Conservation (phyloP, 2,113 vertebrate species). For the Nansenia antarctica region DNA sequence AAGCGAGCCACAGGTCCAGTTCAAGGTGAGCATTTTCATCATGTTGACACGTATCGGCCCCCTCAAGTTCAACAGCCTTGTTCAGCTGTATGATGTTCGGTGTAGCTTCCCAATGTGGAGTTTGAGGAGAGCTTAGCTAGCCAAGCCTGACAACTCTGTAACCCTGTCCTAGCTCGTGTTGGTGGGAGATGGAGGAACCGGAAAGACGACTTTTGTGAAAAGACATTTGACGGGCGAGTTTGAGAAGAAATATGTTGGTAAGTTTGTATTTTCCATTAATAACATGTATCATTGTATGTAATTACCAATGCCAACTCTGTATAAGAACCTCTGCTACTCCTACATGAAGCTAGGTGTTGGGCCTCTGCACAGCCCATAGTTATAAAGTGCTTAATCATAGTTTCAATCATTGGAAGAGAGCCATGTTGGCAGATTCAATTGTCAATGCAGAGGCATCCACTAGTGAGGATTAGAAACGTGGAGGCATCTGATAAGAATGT, state of each 20-base stretch:
- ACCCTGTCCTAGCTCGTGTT: constrained; percentile 83
- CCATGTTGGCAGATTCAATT: neutral
- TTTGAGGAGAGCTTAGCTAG: too few relatives aligned
- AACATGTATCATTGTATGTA: neutral
- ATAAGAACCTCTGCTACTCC: neutral
- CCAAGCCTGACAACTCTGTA: neutral
- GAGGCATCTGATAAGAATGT: constrained; percentile 1
- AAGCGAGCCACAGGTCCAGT: constrained; percentile 59
- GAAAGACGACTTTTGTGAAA: constrained; percentile 98
- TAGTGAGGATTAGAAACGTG: neutral
- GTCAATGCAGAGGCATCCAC: neutral
- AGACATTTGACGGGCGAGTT: constrained; percentile 97
- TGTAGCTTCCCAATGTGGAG: too few relatives aligned
- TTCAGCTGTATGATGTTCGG: too few relatives aligned
- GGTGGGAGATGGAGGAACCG: constrained; percentile 95
- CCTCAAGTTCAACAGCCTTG: too few relatives aligned
- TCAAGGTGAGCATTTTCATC: constrained; percentile 69
- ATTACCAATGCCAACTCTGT: neutral
- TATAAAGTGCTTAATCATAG: neutral
- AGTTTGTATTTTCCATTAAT: too few relatives aligned
- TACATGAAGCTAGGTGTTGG: neutral
- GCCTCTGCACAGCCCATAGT: neutral
- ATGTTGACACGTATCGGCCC: too few relatives aligned
- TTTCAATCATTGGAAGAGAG: neutral
- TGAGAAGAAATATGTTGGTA: constrained; percentile 99